phyloP scores from a whole-genome alignment of 2,113 vertebrate species.

The Tenebrosternarchus preto region DNA sequence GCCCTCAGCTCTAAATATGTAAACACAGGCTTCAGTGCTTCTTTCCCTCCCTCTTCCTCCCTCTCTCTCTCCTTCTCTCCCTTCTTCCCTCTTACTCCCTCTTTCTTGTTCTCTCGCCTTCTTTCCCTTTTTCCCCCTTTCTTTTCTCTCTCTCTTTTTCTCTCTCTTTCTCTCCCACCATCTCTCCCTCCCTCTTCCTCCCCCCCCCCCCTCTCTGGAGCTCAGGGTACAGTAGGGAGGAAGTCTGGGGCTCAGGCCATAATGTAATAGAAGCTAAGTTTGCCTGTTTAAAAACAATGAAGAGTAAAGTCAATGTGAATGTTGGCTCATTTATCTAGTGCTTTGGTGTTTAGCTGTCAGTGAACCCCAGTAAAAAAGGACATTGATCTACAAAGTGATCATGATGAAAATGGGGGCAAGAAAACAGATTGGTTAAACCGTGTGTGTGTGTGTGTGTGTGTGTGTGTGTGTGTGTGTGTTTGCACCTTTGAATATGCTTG shows the following conservation, averaged over 20 bases:
- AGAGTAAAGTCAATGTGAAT: background rate
- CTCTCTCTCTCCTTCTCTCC: background rate
- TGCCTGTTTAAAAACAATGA: slow-evolving; percentile 7
- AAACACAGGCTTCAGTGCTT: slow-evolving; percentile 29
- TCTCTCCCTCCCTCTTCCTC: background rate
- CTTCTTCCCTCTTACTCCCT: background rate
- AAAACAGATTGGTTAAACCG: background rate
- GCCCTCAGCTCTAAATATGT: slow-evolving; percentile 41
- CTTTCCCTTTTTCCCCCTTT: no score
- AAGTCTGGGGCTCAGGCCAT: background rate
- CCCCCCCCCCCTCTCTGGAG: background rate
- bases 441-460: background rate
- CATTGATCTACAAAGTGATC: background rate
- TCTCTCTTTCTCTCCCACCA: background rate
- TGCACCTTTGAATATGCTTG: background rate
- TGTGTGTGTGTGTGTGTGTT: slow-evolving; percentile 4
- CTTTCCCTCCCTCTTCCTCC: background rate
- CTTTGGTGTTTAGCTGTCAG: background rate
- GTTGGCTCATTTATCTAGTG: background rate
- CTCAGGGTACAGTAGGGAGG: slow-evolving; percentile 1
- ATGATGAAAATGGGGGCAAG: no score
- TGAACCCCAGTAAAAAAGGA: background rate
- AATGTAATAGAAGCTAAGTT: background rate
- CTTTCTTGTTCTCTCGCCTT: background rate
- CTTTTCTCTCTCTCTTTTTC: background rate